Conservation (phyloP, 2,797 vertebrate genomes). For the Moxostoma hubbsi region DNA sequence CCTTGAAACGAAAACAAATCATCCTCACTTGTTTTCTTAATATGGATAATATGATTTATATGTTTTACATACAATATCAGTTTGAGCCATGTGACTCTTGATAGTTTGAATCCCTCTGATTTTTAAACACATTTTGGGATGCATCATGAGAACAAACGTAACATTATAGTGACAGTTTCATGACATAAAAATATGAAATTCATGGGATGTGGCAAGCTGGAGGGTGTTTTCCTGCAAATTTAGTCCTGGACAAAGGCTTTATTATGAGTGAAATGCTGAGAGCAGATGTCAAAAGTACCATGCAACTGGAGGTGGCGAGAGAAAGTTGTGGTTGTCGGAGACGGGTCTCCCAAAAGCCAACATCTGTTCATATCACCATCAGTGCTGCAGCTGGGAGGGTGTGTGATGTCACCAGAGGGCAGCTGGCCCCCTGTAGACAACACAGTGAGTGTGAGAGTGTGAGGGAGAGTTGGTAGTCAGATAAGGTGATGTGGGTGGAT, state of each 20-base stretch:
- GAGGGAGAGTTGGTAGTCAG: slow-evolving; percentile 38
- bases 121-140: slow-evolving; percentile 48
- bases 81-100: slow-evolving; percentile 28
- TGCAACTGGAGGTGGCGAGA: slow-evolving; percentile 54
- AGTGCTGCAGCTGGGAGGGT: slow-evolving; percentile 63
- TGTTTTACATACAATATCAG: slow-evolving; percentile 25
- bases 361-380: slow-evolving; percentile 64
- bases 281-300: slow-evolving; percentile 66
- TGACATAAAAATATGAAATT: slow-evolving; percentile 24
- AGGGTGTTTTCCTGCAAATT: slow-evolving; percentile 54
- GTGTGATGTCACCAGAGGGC: slow-evolving; percentile 64
- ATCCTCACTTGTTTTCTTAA: slow-evolving; percentile 13
- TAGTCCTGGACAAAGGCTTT: slow-evolving; percentile 49
- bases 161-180: slow-evolving; percentile 19
- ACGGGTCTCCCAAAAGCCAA: slow-evolving; percentile 52
- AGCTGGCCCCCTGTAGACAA: slow-evolving; percentile 59
- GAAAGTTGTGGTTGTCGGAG: slow-evolving; percentile 45
- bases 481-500: slow-evolving; percentile 40
- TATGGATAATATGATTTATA: slow-evolving; percentile 40
- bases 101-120: slow-evolving; percentile 19
- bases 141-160: slow-evolving; percentile 49
- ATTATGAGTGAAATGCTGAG: slow-evolving; percentile 55
- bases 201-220: slow-evolving; percentile 37
- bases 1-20: slow-evolving; percentile 22
- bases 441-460: slow-evolving; percentile 37